Evolutionary conservation across 2,888 invertebrate species (phyloP).

Genomic region (Sturmia bella): DNA sequence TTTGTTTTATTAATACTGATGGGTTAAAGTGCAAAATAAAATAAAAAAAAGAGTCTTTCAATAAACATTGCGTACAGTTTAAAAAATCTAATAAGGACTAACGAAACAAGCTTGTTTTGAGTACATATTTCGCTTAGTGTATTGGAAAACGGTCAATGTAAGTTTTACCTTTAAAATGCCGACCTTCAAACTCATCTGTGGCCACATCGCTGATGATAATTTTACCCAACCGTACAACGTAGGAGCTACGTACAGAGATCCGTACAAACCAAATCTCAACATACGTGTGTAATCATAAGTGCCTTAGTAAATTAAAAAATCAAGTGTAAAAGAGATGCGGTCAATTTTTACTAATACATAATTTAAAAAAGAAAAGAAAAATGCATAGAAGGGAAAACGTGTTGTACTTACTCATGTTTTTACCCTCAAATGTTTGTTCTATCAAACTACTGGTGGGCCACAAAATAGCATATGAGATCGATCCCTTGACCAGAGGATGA

Average conservation of each 20-base stretch:
- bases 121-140: too few species aligned
- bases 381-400: background rate
- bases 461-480: slow-evolving; percentile 86
- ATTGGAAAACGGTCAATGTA: too few species aligned
- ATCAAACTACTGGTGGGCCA: slow-evolving; percentile 89
- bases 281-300: slow-evolving; percentile 87
- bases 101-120: too few species aligned
- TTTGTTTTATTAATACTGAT: too few species aligned
- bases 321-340: background rate
- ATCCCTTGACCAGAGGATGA: slow-evolving; percentile 83
- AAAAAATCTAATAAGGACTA: too few species aligned
- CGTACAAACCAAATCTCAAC: slow-evolving; percentile 88
- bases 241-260: slow-evolving; percentile 90
- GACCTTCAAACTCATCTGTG: slow-evolving; percentile 86
- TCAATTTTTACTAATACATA: background rate
- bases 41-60: too few species aligned
- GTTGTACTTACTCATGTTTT: slow-evolving; percentile 83
- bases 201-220: slow-evolving; percentile 88
- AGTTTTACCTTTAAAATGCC: slow-evolving; percentile 86
- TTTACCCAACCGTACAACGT: slow-evolving; percentile 90
- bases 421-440: slow-evolving; percentile 87
- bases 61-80: too few species aligned
- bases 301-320: slow-evolving; percentile 76
- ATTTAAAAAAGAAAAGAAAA: background rate
- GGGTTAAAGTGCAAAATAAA: too few species aligned